phyloP scores from a whole-genome alignment of 2,113 vertebrate species.

The Reinhardtius hippoglossoides region DNA sequence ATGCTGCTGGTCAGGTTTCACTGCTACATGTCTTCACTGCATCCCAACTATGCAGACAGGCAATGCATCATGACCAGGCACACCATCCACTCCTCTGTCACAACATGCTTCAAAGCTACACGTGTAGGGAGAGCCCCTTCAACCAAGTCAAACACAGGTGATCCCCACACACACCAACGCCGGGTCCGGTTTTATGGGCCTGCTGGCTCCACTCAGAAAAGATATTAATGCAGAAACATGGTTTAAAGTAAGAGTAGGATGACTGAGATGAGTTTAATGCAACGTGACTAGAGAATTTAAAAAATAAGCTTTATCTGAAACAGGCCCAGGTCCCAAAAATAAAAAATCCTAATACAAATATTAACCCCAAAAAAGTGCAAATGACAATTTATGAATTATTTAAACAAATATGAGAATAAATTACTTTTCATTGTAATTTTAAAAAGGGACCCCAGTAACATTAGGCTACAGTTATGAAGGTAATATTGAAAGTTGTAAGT shows the following conservation, averaged over 20 bases:
- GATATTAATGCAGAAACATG: conserved; percentile 4
- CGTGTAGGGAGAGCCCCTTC: conserved; percentile 16
- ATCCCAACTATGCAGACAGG: conserved; percentile 48
- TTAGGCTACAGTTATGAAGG: too few relatives aligned
- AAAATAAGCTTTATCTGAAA: not conserved
- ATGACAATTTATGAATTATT: too few relatives aligned
- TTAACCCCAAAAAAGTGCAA: too few relatives aligned
- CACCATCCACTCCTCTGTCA: conserved; percentile 48
- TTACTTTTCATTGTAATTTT: too few relatives aligned
- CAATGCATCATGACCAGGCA: conserved; percentile 39
- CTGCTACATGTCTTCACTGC: conserved; percentile 49
- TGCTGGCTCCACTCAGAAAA: not conserved
- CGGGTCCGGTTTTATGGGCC: conserved; percentile 4
- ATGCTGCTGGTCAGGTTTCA: conserved; percentile 66
- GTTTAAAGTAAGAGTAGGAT: not conserved
- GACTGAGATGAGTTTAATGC: not conserved
- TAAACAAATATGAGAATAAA: too few relatives aligned
- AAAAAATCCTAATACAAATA: too few relatives aligned
- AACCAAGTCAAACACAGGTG: conserved; percentile 19
- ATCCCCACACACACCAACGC: not conserved
- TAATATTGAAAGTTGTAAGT: too few relatives aligned
- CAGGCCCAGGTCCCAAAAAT: not conserved
- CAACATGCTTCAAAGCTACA: conserved; percentile 54
- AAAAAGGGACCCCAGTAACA: too few relatives aligned
- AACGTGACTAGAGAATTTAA: too few relatives aligned